Conservation (phyloP, 2,113 vertebrate genomes). For the Oncorhynchus keta region DNA sequence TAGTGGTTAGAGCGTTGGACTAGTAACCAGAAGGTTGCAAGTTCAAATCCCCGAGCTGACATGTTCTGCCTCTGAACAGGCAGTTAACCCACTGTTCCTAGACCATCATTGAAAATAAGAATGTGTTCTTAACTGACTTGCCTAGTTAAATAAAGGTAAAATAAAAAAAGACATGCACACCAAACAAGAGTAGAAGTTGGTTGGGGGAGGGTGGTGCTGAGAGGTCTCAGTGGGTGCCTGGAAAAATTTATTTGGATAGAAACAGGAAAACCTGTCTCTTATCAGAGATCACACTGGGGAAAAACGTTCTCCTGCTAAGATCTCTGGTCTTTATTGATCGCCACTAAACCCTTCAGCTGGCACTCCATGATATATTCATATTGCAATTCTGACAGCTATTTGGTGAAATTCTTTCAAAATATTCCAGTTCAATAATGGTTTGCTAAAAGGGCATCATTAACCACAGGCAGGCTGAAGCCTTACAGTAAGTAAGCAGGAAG, state of each 20-base stretch:
- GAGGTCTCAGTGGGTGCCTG: slow-evolving; percentile 43
- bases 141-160: no score
- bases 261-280: slow-evolving; percentile 59
- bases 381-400: slow-evolving; percentile 60
- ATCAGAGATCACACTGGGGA: slow-evolving; percentile 59
- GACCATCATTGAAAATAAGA: no score
- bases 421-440: slow-evolving; percentile 41
- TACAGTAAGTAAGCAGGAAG: slow-evolving; percentile 18
- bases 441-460: slow-evolving; percentile 22
- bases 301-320: slow-evolving; percentile 58
- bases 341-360: slow-evolving; percentile 68
- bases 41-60: no score
- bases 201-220: no score
- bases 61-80: no score
- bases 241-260: slow-evolving; percentile 65
- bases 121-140: no score
- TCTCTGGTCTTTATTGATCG: slow-evolving; percentile 64
- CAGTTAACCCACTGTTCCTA: no score
- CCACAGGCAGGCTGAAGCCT: slow-evolving; percentile 10
- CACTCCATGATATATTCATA: slow-evolving; percentile 69
- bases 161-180: slow-evolving; percentile 7
- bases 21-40: no score
- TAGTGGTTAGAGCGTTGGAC: no score
- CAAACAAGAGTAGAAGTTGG: slow-evolving; percentile 33
- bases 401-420: slow-evolving; percentile 41